Evolutionary conservation across 2,797 vertebrate genomes (phyloP).

Genomic region (Enteromius argenteus): DNA sequence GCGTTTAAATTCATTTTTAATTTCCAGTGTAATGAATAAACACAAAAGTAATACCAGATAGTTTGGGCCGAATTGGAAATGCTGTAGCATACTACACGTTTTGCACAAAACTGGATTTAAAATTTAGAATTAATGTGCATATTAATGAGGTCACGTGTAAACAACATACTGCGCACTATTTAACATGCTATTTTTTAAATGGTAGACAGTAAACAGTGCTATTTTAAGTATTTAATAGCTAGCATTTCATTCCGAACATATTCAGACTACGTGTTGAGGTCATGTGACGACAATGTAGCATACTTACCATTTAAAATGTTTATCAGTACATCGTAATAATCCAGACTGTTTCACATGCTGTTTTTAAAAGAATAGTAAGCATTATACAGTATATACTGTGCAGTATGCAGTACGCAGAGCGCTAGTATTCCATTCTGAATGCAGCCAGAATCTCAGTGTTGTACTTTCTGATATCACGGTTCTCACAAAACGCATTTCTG

Average conservation of each 20-base stretch:
- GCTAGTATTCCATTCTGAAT: not conserved
- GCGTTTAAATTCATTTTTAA: not conserved
- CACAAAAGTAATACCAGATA: not conserved
- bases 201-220: not conserved
- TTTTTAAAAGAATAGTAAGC: not conserved
- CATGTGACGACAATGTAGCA: slow-evolving; percentile 4
- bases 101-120: not conserved
- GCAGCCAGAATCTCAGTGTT: not conserved
- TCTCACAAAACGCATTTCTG: not conserved
- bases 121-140: not conserved
- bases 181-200: not conserved
- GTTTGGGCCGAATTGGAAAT: not conserved
- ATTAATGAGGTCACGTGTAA: not conserved
- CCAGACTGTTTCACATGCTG: slow-evolving; percentile 1
- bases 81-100: not conserved
- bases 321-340: not conserved
- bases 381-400: not conserved
- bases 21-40: not conserved
- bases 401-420: not conserved
- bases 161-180: not conserved
- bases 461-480: slow-evolving; percentile 8
- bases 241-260: slow-evolving; percentile 3
- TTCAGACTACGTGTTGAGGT: not conserved
- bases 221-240: not conserved
- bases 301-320: not conserved